Evolutionary conservation across 1,140 invertebrate genomes (phyloP), one percentile per base, ranked within the genome.

Genomic region (Cyclargus thomasi): DNA sequence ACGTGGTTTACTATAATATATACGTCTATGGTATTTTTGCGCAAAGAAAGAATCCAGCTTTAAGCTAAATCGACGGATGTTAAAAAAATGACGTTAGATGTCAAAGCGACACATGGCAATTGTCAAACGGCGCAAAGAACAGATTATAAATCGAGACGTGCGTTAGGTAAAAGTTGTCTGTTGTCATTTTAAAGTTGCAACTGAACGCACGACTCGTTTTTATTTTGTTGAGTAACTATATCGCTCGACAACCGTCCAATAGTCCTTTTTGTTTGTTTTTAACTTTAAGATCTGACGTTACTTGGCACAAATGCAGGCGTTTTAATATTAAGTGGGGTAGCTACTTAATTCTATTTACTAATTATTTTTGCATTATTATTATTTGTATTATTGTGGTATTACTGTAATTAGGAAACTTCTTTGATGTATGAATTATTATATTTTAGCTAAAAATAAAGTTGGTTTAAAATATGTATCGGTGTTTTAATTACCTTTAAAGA

Each of bases 401-500:
- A 83, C 78, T 80, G 77, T 85, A 81, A 75, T 86, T 89, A 88
- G 81, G 72, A 75, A 80, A 80, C 85, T 86, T 86, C 86, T 87
- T 88, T 90, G 83, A 90, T 90, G 87, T 90, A 87, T 90, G 86
- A 82, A 90, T 90, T 88, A 90, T 90, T 90, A 90, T 88, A 90
- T 90, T 88, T 88, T 90, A 90, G 87, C 86, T 90, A 90, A 90
- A 88, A 90, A 90, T 88, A 90, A 88, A 90, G 87, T 90, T 88
- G 87, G 83, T 90, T 88, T 90, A 87, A 87, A 89, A 83, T 81
- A 83, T 67, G 55, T 63, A 76, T 64, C 66, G 53, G 66, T 82
- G 82, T 83, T 83, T 86, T 71, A 59, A 11, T 59, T 29, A 29
- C 29, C 29, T 29, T 2, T 8, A 7, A 29, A 29, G 29, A 29